Evolutionary conservation across 2,888 invertebrate species (phyloP), one percentile per base, ranked within the genome.

Genomic region (Maniola hyperantus): DNA sequence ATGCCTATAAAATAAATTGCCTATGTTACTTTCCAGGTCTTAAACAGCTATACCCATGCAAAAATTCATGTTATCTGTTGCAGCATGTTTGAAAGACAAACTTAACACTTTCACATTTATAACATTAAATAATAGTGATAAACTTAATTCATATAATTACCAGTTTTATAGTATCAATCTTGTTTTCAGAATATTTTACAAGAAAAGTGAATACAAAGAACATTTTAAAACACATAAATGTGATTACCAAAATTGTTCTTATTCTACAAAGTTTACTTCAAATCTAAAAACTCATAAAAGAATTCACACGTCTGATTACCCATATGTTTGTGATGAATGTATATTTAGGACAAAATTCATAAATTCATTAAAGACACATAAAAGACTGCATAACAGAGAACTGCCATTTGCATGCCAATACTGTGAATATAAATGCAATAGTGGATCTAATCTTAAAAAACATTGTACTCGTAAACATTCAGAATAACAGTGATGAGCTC

Each of bases 371-470:
- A 90, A 87, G 75, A 84, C 82, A 48, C 92, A 93, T 72, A 89
- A 82, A 77, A 83, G 92, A 66, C 85, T 83, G 18, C 92, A 93
- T 65, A 87, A 88, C 48, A 75, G 78, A 53, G 89, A 90, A 68
- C 81, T 85, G 69, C 92, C 92, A 20, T 91, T 85, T 73, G 79
- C 77, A 34, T 93, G 93, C 74, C 75, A 78, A 50, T 72, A 82
- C 65, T 93, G 93, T 74, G 79, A 73, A 64, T 92, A 92, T 71
- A 83, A 79, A 69, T 91, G 92, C 71, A 93, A 92, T 72, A 92
- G 91, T 71, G 88, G 87, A 71, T 93, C 92, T 20, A 92, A 93
- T 77, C 82, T 92, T 36, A 92, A 92, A 72, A 93, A 92, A 77
- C 93, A 93, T 71, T 80, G 79, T 66, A 74, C 74, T 34, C 81